Evolutionary conservation across 1,140 invertebrate genomes (phyloP).

Genomic region (Drosophila nigrodunni): DNA sequence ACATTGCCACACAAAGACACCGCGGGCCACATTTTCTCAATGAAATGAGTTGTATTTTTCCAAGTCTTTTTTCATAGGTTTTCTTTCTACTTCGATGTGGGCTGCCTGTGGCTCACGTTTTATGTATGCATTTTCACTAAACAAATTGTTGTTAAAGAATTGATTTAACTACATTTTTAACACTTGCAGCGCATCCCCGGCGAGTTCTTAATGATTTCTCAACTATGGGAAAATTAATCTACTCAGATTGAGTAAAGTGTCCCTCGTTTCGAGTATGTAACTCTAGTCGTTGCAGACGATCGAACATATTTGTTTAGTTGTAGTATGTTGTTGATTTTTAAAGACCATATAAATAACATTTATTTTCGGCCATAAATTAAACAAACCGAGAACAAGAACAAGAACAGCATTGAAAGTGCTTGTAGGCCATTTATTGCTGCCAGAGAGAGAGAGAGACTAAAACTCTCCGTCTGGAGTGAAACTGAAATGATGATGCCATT

Average conservation of each 20-base stretch:
- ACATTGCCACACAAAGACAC: slow-evolving; percentile 57
- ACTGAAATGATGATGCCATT: slow-evolving; percentile 55
- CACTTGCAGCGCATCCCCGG: slow-evolving; percentile 61
- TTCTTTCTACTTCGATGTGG: slow-evolving; percentile 9
- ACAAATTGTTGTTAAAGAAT: slow-evolving; percentile 64
- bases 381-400: slow-evolving; percentile 31
- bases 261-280: not conserved
- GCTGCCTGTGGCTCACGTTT: slow-evolving; percentile 44
- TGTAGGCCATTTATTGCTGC: slow-evolving; percentile 69
- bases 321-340: slow-evolving; percentile 58
- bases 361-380: slow-evolving; percentile 76
- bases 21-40: slow-evolving; percentile 61
- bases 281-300: not conserved
- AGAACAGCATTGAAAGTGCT: slow-evolving; percentile 42
- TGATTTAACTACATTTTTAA: slow-evolving; percentile 76
- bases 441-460: slow-evolving; percentile 11
- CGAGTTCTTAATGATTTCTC: slow-evolving; percentile 36
- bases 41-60: slow-evolving; percentile 38
- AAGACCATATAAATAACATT: slow-evolving; percentile 69
- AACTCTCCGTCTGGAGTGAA: not conserved
- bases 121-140: slow-evolving; percentile 54
- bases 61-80: not conserved
- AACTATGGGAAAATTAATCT: slow-evolving; percentile 51
- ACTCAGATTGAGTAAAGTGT: slow-evolving; percentile 1
- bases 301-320: slow-evolving; percentile 26